Conservation (phyloP, 2,113 vertebrate species). For the Corythornis vintsioides region DNA sequence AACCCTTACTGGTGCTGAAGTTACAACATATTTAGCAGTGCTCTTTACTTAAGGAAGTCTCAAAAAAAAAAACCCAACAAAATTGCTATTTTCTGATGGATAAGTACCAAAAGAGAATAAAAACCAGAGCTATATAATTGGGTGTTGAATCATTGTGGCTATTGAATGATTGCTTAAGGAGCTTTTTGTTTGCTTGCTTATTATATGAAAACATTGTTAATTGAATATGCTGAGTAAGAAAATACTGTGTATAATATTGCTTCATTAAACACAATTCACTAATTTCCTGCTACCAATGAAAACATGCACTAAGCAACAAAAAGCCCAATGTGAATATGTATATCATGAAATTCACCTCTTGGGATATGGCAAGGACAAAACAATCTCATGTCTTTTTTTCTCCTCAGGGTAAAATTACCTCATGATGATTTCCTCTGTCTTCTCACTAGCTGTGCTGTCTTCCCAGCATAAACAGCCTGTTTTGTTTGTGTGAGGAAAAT, state of each 20-base stretch:
- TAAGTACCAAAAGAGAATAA: neutral
- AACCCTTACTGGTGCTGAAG: neutral
- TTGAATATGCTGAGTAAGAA: constrained; percentile 4
- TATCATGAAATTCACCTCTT: constrained; percentile 13
- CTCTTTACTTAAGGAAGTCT: neutral
- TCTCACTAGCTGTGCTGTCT: neutral
- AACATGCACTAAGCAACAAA: constrained; percentile 21
- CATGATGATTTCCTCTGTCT: constrained; percentile 11
- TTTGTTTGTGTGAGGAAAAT: constrained; percentile 10
- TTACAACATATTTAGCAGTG: neutral
- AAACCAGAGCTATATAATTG: neutral
- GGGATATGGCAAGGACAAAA: constrained; percentile 26
- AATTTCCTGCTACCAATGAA: constrained; percentile 40
- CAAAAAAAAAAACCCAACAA: neutral
- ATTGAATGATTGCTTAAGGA: neutral
- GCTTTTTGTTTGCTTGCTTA: neutral
- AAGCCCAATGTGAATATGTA: neutral
- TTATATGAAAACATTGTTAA: neutral
- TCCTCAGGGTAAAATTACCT: constrained; percentile 31
- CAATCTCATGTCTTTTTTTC: constrained; percentile 10
- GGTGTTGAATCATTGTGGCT: neutral
- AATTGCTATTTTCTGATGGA: neutral
- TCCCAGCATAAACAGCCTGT: constrained; percentile 11
- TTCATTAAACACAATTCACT: constrained; percentile 40
- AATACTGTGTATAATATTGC: neutral